These are phyloP conservation scores for Poeciliopsis turrubarensis DNA, from an alignment of 2,113 vertebrate genomes.

Conservation along the genomic window DNA sequence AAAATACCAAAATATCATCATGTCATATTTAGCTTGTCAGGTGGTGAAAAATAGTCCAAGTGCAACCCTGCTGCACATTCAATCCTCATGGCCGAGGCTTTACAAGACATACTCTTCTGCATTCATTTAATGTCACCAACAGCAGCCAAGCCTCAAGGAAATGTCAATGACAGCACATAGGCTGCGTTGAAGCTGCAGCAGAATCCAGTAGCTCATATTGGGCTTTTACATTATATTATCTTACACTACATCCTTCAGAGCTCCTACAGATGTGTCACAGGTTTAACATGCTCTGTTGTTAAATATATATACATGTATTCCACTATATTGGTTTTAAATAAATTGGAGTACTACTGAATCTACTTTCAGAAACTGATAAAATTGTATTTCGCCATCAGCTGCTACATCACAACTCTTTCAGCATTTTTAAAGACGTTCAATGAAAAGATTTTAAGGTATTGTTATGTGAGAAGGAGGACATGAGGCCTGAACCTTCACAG, in stretches of 20 bases:
- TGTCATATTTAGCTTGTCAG: conserved; percentile 63
- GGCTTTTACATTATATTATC: conserved; percentile 35
- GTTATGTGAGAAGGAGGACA: neutral
- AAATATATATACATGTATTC: neutral
- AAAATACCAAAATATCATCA: conserved; percentile 77
- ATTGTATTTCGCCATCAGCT: neutral
- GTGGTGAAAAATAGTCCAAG: conserved; percentile 63
- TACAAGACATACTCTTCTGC: conserved; percentile 64
- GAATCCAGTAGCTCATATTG: conserved; percentile 28
- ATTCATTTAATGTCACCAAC: conserved; percentile 58
- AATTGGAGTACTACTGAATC: neutral
- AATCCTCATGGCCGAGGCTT: conserved; percentile 53
- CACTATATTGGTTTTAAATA: neutral
- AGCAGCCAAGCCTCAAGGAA: conserved; percentile 70
- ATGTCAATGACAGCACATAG: conserved; percentile 66
- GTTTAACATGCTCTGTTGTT: conserved; percentile 24
- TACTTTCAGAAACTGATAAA: neutral
- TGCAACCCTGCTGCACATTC: conserved; percentile 71
- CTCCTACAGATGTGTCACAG: conserved; percentile 12
- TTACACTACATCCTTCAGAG: neutral
- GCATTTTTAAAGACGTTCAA: neutral
- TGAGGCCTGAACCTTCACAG: neutral
- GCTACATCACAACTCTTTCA: neutral
- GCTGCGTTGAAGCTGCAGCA: conserved; percentile 37
- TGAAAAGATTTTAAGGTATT: neutral